phyloP scores from a whole-genome alignment of 2,797 vertebrate species.

The Neoniphon sammara region DNA sequence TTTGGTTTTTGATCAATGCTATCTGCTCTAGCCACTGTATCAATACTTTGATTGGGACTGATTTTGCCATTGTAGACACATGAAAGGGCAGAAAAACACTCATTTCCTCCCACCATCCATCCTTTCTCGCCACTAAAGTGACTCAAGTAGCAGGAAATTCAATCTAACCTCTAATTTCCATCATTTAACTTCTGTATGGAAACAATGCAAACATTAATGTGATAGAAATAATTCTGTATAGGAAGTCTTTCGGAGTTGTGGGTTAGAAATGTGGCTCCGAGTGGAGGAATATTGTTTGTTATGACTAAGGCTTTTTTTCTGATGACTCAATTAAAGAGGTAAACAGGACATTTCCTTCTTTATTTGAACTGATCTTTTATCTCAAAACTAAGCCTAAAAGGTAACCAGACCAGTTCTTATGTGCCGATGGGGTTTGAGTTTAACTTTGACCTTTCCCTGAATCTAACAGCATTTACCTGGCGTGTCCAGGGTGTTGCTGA shows the following conservation, averaged over 20 bases:
- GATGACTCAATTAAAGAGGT: background rate
- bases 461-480: conserved; percentile 61
- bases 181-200: too few relatives aligned
- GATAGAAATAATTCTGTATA: background rate
- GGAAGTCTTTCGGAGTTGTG: background rate
- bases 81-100: background rate
- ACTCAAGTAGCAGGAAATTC: background rate
- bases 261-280: background rate
- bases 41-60: conserved; percentile 1
- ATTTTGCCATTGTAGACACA: background rate
- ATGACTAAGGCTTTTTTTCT: background rate
- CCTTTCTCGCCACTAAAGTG: background rate
- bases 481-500: conserved; percentile 46
- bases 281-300: background rate
- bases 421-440: conserved; percentile 37
- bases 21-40: background rate
- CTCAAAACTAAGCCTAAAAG: conserved; percentile 5
- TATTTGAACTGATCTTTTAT: conserved; percentile 6
- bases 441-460: conserved; percentile 66
- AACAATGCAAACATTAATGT: too few relatives aligned
- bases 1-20: too few relatives aligned
- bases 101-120: background rate
- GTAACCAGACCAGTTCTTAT: conserved; percentile 31
- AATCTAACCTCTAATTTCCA: background rate
- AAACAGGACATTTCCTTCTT: background rate